These are phyloP conservation scores for Delphinapterus leucas DNA, from an alignment of 2,113 vertebrate species.

Conservation along the genomic window DNA sequence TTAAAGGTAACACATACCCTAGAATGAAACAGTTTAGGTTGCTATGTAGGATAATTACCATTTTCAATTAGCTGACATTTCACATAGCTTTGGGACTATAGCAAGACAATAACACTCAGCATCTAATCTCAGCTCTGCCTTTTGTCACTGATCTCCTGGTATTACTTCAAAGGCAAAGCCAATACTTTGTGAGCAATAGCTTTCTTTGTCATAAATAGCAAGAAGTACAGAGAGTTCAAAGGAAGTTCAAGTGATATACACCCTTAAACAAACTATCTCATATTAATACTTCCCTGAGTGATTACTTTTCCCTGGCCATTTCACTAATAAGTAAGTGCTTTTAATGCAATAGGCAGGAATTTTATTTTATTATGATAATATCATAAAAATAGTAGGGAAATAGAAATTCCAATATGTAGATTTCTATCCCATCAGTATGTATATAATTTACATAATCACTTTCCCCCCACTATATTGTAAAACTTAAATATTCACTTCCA, in stretches of 20 bases:
- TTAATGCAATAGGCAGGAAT: not conserved
- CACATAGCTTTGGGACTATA: conserved; percentile 78
- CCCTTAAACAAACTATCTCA: conserved; percentile 1
- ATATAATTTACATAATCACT: not conserved
- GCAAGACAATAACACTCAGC: conserved; percentile 78
- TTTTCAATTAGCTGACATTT: conserved; percentile 86
- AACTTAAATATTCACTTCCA: not conserved
- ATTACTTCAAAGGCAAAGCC: conserved; percentile 78
- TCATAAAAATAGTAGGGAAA: not conserved
- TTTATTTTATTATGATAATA: conserved; percentile 5
- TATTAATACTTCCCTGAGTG: conserved; percentile 14
- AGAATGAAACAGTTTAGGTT: conserved; percentile 81
- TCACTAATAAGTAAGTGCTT: conserved; percentile 1
- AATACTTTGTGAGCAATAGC: conserved; percentile 71
- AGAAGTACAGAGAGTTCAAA: conserved; percentile 74
- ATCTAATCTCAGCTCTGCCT: conserved; percentile 76
- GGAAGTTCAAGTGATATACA: conserved; percentile 79
- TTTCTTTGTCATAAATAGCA: conserved; percentile 77
- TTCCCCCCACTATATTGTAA: not conserved
- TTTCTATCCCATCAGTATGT: not conserved
- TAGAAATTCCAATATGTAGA: not conserved
- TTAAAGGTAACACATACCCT: conserved; percentile 83
- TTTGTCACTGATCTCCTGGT: conserved; percentile 77
- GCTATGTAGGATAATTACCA: conserved; percentile 83
- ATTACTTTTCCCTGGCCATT: conserved; percentile 31